Percentiles rank a stretch among this genome's conserved stretches.
phyloP scores from a whole-genome alignment of 2,888 invertebrate genomes.

The Tolmerus cingulatus region DNA sequence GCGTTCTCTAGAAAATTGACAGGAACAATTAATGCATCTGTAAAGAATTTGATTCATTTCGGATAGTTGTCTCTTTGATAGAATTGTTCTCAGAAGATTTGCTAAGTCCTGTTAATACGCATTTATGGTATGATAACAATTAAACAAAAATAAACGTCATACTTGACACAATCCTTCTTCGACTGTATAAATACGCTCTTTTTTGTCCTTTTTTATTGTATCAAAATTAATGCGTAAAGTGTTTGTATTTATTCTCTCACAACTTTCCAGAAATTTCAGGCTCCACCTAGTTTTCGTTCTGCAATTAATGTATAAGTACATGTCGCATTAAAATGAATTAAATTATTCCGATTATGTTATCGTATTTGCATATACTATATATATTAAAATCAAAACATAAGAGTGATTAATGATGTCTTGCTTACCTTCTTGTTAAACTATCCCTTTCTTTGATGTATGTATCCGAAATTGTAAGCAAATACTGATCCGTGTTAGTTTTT shows the following conservation, averaged over 20 bases:
- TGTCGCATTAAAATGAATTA: too few relatives aligned
- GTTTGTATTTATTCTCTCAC: slow-evolving; percentile 64
- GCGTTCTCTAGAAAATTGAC: slow-evolving; percentile 68
- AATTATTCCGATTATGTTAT: too few relatives aligned
- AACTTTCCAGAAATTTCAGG: slow-evolving; percentile 65
- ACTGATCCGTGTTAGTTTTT: slow-evolving; percentile 59
- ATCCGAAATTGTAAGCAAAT: slow-evolving; percentile 64
- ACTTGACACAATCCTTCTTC: slow-evolving; percentile 68
- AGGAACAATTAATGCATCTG: slow-evolving; percentile 71
- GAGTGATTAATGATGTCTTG: too few relatives aligned
- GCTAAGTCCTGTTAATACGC: slow-evolving; percentile 51
- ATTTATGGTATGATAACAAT: neutral
- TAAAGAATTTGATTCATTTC: slow-evolving; percentile 66
- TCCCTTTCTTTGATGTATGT: slow-evolving; percentile 67
- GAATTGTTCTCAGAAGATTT: slow-evolving; percentile 62
- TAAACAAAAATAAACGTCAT: slow-evolving; percentile 40
- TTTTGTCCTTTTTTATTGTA: slow-evolving; percentile 68
- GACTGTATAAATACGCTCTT: slow-evolving; percentile 68
- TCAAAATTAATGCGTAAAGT: slow-evolving; percentile 70
- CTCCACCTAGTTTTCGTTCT: slow-evolving; percentile 66
- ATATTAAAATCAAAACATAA: too few relatives aligned
- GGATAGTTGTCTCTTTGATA: slow-evolving; percentile 64
- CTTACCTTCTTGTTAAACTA: slow-evolving; percentile 62
- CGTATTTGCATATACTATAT: too few relatives aligned
- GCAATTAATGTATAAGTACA: neutral